These are phyloP conservation scores for Epistrophe grossulariae DNA, from an alignment of 2,888 invertebrate species.

Conservation along the genomic window DNA sequence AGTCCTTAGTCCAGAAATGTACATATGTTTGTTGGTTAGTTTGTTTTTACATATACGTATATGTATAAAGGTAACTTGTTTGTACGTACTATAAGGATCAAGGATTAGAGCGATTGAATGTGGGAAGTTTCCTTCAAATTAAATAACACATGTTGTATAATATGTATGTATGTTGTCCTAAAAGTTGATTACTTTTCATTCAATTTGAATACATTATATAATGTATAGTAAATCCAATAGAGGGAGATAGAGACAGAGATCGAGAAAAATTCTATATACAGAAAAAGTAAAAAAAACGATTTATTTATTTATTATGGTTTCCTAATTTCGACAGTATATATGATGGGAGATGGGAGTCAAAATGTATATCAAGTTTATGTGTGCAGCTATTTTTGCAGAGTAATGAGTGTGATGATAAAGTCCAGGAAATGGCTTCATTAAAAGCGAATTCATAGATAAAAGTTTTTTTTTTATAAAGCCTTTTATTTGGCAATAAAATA, in stretches of 20 bases:
- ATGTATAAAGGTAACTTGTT: neutral
- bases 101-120: constrained; percentile 42
- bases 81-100: neutral
- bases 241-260: neutral
- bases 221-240: neutral
- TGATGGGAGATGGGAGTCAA: neutral
- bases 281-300: neutral
- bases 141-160: constrained; percentile 38
- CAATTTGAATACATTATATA: constrained; percentile 23
- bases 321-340: neutral
- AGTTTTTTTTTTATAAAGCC: neutral
- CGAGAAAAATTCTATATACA: neutral
- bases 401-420: constrained; percentile 24
- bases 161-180: constrained; percentile 26
- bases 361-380: neutral
- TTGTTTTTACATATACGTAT: too few relatives aligned
- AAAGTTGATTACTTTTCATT: constrained; percentile 38
- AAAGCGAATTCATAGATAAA: constrained; percentile 1
- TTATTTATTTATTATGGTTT: constrained; percentile 9
- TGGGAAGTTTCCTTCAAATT: constrained; percentile 47
- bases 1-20: neutral
- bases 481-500: constrained; percentile 31
- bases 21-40: neutral
- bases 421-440: constrained; percentile 33
- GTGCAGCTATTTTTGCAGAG: neutral